Base-by-base conservation (phyloP, 2,888 invertebrate species). In the Campoletis raptor region DNA sequence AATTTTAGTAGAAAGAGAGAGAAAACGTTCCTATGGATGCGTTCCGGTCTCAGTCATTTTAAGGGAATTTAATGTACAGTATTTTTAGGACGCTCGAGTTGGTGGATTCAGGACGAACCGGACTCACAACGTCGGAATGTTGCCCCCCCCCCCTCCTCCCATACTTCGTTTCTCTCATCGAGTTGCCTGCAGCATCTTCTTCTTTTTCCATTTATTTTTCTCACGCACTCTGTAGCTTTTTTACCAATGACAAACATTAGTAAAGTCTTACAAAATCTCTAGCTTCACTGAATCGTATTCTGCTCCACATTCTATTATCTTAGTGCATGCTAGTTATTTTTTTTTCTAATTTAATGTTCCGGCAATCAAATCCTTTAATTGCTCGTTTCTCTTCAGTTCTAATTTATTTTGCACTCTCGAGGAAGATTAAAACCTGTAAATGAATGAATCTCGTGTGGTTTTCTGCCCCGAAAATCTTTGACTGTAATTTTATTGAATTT, bases 51-150 rank as follows among this genome's bases (percentile, higher is more conserved):
- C 10, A 66, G 66, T 67, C 66, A 66, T 40, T 72, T 70, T 48
- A 57, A 80, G 73, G 48, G 83, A 78, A 88, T 86, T 81, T 48
- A 74, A 85, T 88, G 83, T 57, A 54, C 78, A 77, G 86, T 89
- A 85, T 91, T 91, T 92, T 92, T 90, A 90, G 90, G 90, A 87
- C 87, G 85, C 76, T 77, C 57, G 87, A 57, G 79, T 72, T 80
- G 85, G 81, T 76, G 87, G 77, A 86, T 87, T 82, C 83, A 88
- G 81, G 80, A 87, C 84, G 85, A 84, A 83, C 78, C 89, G 78
- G 91, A 91, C 87, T 92, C 92, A 91, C 82, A 87, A 87, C 90
- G 89, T 87, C 89, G 91, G 92, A 92, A 92, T 92, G 92, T 89
- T 78, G 92, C 90, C 89, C 77, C 79, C 54, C 78, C 70, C 69